These are phyloP conservation scores for Gallinago stenura DNA, from an alignment of 2,797 vertebrate genomes.

Conservation along the genomic window DNA sequence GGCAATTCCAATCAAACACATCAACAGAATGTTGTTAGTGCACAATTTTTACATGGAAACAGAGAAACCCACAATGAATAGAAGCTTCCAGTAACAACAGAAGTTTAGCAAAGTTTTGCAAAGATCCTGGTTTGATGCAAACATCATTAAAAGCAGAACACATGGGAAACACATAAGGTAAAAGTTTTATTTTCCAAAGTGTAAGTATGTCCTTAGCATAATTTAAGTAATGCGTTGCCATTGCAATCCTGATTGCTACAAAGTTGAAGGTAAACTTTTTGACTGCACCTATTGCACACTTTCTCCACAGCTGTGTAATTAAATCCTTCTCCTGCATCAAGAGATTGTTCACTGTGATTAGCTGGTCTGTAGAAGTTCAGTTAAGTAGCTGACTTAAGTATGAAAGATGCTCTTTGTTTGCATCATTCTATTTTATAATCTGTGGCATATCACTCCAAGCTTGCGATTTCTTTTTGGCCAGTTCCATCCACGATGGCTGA, in stretches of 20 bases:
- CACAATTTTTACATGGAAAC: constrained; percentile 4
- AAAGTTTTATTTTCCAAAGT: constrained; percentile 11
- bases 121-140: neutral
- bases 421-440: constrained; percentile 78
- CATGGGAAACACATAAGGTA: neutral
- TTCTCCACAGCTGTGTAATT: constrained; percentile 37
- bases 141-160: constrained; percentile 8
- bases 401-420: neutral
- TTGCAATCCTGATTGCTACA: constrained; percentile 30
- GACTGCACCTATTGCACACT: constrained; percentile 54
- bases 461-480: constrained; percentile 97
- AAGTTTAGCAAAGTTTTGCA: constrained; percentile 5
- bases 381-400: neutral
- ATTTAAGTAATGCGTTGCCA: constrained; percentile 1
- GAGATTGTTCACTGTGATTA: constrained; percentile 48
- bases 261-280: constrained; percentile 52
- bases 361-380: constrained; percentile 33
- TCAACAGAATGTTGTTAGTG: neutral
- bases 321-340: constrained; percentile 44
- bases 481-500: constrained; percentile 96
- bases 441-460: constrained; percentile 95
- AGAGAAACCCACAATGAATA: neutral
- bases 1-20: neutral
- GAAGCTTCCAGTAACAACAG: neutral
- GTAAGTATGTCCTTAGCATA: constrained; percentile 2